These are phyloP conservation scores for Caenorhabditis doughertyi DNA, from an alignment of 2,888 invertebrate species.

Conservation along the genomic window DNA sequence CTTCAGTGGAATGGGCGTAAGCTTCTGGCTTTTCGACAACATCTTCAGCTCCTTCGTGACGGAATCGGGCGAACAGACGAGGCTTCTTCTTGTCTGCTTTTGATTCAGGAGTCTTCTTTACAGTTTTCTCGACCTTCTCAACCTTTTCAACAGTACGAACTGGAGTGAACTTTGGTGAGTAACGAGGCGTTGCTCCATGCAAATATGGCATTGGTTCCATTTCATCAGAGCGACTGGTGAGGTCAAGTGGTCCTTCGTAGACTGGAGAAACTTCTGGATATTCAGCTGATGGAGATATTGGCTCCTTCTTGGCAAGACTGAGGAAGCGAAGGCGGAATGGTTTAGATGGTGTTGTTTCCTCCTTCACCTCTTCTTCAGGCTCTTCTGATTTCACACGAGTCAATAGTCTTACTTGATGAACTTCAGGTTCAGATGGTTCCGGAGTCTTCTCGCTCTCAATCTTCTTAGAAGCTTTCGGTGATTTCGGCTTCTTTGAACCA, in stretches of 20 bases:
- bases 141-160: not conserved
- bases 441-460: constrained; percentile 35
- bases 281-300: too few species aligned
- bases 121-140: too few species aligned
- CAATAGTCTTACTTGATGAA: constrained; percentile 33
- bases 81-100: constrained; percentile 14
- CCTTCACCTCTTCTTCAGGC: constrained; percentile 11
- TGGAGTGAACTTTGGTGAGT: constrained; percentile 42
- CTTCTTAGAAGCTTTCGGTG: constrained; percentile 31
- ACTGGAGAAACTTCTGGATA: constrained; percentile 33
- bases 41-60: constrained; percentile 68
- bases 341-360: constrained; percentile 15
- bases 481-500: constrained; percentile 3
- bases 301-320: constrained; percentile 23
- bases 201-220: constrained; percentile 57
- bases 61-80: constrained; percentile 50
- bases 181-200: constrained; percentile 38
- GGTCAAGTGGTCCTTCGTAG: constrained; percentile 61
- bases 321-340: constrained; percentile 47
- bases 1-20: constrained; percentile 17
- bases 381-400: constrained; percentile 48
- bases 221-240: constrained; percentile 53
- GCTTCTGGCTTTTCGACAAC: constrained; percentile 34
- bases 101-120: not conserved
- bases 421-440: constrained; percentile 45